These are phyloP conservation scores for Hypocryptadius cinnamomeus DNA, from an alignment of 2,113 vertebrate genomes.

Conservation along the genomic window DNA sequence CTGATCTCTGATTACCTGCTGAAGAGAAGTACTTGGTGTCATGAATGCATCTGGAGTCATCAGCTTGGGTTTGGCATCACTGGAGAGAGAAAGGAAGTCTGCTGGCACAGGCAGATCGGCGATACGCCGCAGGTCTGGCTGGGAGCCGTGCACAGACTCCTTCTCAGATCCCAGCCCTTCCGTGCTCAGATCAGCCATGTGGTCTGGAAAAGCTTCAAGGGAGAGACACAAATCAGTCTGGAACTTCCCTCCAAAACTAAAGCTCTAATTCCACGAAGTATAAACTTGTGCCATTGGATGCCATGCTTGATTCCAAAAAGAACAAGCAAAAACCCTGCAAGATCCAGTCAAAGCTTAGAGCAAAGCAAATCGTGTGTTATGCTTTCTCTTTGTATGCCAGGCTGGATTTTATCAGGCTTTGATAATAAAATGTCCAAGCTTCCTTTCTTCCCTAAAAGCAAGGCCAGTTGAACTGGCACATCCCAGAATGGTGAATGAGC, in stretches of 20 bases:
- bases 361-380: not conserved
- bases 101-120: constrained; percentile 82
- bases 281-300: not conserved
- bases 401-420: not conserved
- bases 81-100: constrained; percentile 83
- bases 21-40: constrained; percentile 89
- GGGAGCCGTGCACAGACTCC: constrained; percentile 79
- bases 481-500: not conserved
- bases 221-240: not conserved
- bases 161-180: constrained; percentile 82
- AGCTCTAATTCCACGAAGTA: not conserved
- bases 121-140: constrained; percentile 83
- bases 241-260: not conserved
- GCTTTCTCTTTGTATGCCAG: not conserved
- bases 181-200: constrained; percentile 74
- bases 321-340: not conserved
- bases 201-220: constrained; percentile 79
- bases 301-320: not conserved
- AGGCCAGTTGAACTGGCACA: not conserved
- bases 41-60: constrained; percentile 99
- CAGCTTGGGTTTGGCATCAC: constrained; percentile 83
- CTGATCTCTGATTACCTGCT: constrained; percentile 63
- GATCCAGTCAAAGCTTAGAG: not conserved
- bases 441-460: not conserved
- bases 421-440: not conserved